Conservation (phyloP, 2,797 vertebrate species). For the Sebastiscus tertius region DNA sequence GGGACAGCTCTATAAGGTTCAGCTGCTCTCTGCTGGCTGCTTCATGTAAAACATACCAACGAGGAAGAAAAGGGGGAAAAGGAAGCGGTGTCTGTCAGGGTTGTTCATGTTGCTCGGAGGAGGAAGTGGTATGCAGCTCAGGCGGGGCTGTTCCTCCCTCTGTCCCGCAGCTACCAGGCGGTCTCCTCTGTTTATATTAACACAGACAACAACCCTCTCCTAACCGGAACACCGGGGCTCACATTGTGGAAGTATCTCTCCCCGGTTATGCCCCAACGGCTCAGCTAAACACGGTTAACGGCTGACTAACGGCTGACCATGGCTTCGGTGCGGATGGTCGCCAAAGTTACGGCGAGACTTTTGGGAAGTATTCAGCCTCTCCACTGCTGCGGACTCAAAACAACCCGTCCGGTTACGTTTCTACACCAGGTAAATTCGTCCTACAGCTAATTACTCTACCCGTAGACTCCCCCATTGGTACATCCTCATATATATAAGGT, state of each 20-base stretch:
- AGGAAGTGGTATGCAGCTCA: conserved; percentile 52
- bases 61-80: background rate
- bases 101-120: conserved; percentile 27
- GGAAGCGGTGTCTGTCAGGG: background rate
- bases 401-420: conserved; percentile 19
- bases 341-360: conserved; percentile 76
- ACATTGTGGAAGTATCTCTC: background rate
- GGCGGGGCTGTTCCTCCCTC: conserved; percentile 37
- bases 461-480: too few relatives aligned
- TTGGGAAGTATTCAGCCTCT: conserved; percentile 56
- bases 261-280: conserved; percentile 42
- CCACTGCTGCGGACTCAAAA: background rate
- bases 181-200: background rate
- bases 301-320: conserved; percentile 36
- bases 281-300: background rate
- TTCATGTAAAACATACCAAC: background rate
- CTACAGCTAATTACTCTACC: accelerated
- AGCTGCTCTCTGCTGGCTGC: conserved; percentile 4
- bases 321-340: conserved; percentile 64
- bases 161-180: conserved; percentile 26
- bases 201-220: background rate
- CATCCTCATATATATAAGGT: too few relatives aligned
- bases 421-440: conserved; percentile 51
- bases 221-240: background rate
- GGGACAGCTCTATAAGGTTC: background rate